Evolutionary conservation across 2,888 invertebrate genomes (phyloP).

Genomic region (Entomobrya proxima): DNA sequence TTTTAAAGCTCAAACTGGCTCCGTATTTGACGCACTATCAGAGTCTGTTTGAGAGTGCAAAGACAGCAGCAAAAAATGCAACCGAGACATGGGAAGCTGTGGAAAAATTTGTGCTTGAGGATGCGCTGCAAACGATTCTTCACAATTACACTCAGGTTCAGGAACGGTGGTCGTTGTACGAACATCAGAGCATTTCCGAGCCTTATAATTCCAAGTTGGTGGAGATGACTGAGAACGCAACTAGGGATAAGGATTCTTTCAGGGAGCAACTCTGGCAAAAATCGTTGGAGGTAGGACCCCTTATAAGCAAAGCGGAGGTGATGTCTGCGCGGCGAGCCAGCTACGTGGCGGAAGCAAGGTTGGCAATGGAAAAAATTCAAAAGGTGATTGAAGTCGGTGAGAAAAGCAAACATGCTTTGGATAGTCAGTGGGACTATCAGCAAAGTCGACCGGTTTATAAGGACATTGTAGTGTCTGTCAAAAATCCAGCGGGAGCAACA

Average conservation of each 20-base stretch:
- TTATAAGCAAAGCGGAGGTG: constrained; percentile 42
- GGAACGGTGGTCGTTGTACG: not conserved
- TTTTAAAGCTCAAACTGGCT: no score
- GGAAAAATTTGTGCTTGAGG: not conserved
- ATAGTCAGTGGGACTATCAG: no score
- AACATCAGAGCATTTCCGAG: not conserved
- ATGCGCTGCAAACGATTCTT: not conserved
- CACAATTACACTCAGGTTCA: not conserved
- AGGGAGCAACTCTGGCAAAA: not conserved
- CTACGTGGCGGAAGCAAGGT: not conserved
- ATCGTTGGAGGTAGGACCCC: constrained; percentile 11
- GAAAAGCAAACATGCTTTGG: not conserved
- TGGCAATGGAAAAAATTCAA: constrained; percentile 6
- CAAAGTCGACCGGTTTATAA: not conserved
- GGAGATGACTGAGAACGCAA: not conserved
- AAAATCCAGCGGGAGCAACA: constrained; percentile 7
- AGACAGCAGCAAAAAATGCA: not conserved
- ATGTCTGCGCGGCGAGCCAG: not conserved
- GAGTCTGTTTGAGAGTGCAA: constrained; percentile 3
- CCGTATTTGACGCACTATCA: not conserved
- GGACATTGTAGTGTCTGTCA: constrained; percentile 30
- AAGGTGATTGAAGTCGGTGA: not conserved
- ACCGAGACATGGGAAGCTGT: constrained; percentile 12
- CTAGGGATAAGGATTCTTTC: not conserved
- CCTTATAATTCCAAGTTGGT: constrained; percentile 15